phyloP scores from a whole-genome alignment of 2,797 vertebrate genomes.

The Cichlasoma orientale region DNA sequence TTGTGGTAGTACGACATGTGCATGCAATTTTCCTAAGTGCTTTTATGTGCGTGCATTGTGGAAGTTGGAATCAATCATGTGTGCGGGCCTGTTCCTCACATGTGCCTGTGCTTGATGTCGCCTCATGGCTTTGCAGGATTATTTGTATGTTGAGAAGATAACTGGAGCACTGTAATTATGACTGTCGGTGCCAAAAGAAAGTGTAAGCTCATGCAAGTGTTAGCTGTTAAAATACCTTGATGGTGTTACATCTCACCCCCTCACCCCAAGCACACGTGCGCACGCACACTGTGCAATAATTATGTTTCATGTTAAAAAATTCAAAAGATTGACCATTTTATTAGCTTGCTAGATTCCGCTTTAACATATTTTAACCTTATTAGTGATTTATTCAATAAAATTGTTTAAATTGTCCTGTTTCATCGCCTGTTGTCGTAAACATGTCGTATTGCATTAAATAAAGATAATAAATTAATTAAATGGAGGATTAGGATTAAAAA shows the following conservation, averaged over 20 bases:
- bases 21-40: constrained; percentile 4
- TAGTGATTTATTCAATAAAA: background rate
- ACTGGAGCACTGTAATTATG: background rate
- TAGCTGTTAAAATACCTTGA: background rate
- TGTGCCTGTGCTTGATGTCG: background rate
- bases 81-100: background rate
- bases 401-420: background rate
- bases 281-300: background rate
- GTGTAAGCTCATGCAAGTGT: background rate
- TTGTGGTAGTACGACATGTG: background rate
- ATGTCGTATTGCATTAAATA: constrained; percentile 33
- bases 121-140: constrained; percentile 8
- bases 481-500: constrained; percentile 19
- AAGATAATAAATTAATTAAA: constrained; percentile 16
- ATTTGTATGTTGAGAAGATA: constrained; percentile 6
- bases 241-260: background rate
- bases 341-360: background rate
- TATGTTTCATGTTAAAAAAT: background rate
- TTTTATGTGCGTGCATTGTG: constrained; percentile 1
- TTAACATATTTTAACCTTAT: background rate
- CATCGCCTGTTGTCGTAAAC: constrained; percentile 3
- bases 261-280: background rate
- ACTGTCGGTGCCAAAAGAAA: background rate
- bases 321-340: background rate
- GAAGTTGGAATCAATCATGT: constrained; percentile 17